Base-by-base conservation (phyloP, 2,888 invertebrate genomes). In the Agrochola litura region DNA sequence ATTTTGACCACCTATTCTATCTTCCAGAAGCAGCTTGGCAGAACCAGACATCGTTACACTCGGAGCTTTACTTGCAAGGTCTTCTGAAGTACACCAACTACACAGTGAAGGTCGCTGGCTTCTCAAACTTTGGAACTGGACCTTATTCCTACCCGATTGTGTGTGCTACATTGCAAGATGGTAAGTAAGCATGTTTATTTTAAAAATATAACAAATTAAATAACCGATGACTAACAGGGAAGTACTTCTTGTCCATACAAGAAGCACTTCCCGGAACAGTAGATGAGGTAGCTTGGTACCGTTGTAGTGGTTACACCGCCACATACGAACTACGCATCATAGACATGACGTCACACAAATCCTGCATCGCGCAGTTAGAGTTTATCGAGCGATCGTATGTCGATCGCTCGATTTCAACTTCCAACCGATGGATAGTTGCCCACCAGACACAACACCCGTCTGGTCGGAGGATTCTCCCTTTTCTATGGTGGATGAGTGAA, bases 31-130 rank as follows among this genome's bases (percentile, higher is more conserved):
- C 94, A 0, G 90, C 92, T 0, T 96, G 96, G 95, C 93, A 94
- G 76, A 97, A 97, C 79, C 94, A 95, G 80, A 97, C 97, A 0
- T 98, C 98, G 0, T 97, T 98, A 1, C 98, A 98, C 92, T 97
- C 98, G 46, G 98, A 98, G 90, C 97, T 98, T 1, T 98, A 98
- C 92, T 94, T 98, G 46, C 98, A 98, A 92, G 97, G 97, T 0
- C 95, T 99, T 65, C 97, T 98, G 89, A 98, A 98, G 91, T 98
- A 97, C 91, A 98, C 98, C 22, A 99, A 99, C 96, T 99, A 99
- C 93, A 98, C 98, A 4, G 97, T 99, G 68, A 97, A 98, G 91
- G 98, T 99, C 0, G 96, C 98, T 89, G 99, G 98, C 0, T 98
- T 98, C 92, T 99, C 99, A 0, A 97, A 98, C 81, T 98, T 98